Percentiles rank a stretch among this genome's conserved stretches.
These are phyloP conservation scores for Tipula vernalis DNA, from an alignment of 2,888 invertebrate species.

Conservation along the genomic window DNA sequence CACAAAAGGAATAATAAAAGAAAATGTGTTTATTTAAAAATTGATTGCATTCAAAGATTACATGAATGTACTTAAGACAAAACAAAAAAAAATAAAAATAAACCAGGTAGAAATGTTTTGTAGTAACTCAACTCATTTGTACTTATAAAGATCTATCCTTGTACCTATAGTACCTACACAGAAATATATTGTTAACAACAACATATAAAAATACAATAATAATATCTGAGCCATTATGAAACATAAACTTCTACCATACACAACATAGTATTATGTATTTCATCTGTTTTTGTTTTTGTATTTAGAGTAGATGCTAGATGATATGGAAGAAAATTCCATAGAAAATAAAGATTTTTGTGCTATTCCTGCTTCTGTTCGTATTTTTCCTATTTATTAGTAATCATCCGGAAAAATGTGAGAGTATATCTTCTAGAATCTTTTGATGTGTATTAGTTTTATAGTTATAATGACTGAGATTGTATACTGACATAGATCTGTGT, in stretches of 20 bases:
- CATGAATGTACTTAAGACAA: background rate
- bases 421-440: background rate
- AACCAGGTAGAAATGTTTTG: background rate
- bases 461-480: background rate
- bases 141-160: background rate
- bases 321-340: background rate
- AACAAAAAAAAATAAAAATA: background rate
- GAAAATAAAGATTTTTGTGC: background rate
- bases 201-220: background rate
- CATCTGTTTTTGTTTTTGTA: background rate
- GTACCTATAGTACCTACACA: background rate
- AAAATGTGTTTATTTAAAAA: background rate
- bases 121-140: background rate
- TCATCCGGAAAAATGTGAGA: background rate
- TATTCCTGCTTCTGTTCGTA: background rate
- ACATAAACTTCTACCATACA: background rate
- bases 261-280: background rate
- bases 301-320: background rate
- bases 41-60: background rate
- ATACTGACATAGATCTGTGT: background rate
- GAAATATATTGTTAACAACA: background rate
- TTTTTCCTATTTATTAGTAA: background rate
- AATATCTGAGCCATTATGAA: background rate
- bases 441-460: background rate
- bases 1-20: background rate